These are phyloP conservation scores for Micrasema longulum DNA, from an alignment of 1,140 invertebrate genomes.

Conservation along the genomic window DNA sequence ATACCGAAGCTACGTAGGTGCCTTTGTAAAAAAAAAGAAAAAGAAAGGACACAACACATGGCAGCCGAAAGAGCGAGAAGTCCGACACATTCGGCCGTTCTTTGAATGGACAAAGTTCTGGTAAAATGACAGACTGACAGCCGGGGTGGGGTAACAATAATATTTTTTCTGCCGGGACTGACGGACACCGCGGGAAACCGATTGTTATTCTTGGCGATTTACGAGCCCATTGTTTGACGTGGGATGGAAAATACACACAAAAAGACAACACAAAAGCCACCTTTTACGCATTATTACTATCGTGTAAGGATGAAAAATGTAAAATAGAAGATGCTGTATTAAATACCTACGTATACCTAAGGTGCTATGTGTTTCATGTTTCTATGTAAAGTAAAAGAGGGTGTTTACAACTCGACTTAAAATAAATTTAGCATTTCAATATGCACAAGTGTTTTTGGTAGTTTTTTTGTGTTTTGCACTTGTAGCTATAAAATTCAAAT, in stretches of 20 bases:
- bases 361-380: too few species aligned
- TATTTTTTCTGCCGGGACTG: slow-evolving; percentile 50
- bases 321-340: too few species aligned
- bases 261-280: slow-evolving; percentile 50
- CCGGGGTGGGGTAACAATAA: slow-evolving; percentile 47
- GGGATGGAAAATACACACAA: slow-evolving; percentile 37
- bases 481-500: too few species aligned
- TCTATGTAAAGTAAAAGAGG: too few species aligned
- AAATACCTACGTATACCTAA: too few species aligned
- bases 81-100: slow-evolving; percentile 36
- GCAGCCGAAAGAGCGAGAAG: slow-evolving; percentile 11
- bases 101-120: slow-evolving; percentile 38
- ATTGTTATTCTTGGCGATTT: slow-evolving; percentile 55
- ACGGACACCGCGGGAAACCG: slow-evolving; percentile 50
- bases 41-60: too few species aligned
- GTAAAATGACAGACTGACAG: slow-evolving; percentile 46
- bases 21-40: too few species aligned
- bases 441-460: too few species aligned
- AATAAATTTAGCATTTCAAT: too few species aligned
- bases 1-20: too few species aligned
- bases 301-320: slow-evolving; percentile 50
- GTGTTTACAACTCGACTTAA: too few species aligned
- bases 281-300: slow-evolving; percentile 53
- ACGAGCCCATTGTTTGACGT: slow-evolving; percentile 52
- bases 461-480: too few species aligned